Evolutionary conservation across 2,113 vertebrate species (phyloP).

Genomic region (Maccullochella peelii): DNA sequence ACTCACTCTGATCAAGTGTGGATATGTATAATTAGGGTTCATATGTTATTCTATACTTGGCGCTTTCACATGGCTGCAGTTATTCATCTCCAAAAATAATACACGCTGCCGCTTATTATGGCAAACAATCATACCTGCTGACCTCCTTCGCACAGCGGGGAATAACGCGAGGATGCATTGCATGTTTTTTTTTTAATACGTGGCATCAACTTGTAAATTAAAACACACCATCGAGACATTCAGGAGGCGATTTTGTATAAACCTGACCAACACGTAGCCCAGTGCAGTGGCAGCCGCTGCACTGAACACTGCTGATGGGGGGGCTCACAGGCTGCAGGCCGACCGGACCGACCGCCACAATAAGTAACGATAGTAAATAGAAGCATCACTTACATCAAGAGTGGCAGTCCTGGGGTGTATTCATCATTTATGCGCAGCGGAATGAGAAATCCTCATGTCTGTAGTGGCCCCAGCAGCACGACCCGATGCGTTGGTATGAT

Average conservation of each 20-base stretch:
- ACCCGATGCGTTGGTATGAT: constrained; percentile 65
- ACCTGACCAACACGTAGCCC: constrained; percentile 4
- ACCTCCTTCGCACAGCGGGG: constrained; percentile 6
- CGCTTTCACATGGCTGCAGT: constrained; percentile 41
- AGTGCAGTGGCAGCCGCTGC: constrained; percentile 34
- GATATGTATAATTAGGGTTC: neutral
- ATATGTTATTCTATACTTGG: neutral
- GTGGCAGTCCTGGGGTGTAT: constrained; percentile 65
- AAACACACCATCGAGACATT: neutral
- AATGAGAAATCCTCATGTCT: constrained; percentile 60
- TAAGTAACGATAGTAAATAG: constrained; percentile 14
- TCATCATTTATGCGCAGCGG: constrained; percentile 71
- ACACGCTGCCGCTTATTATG: neutral
- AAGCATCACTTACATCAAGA: constrained; percentile 82
- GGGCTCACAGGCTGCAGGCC: constrained; percentile 52
- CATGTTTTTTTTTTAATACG: neutral
- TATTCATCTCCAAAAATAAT: constrained; percentile 28
- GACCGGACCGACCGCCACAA: constrained; percentile 14
- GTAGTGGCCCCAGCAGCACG: constrained; percentile 52
- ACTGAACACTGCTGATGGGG: constrained; percentile 34
- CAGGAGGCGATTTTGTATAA: neutral
- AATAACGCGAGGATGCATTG: constrained; percentile 7
- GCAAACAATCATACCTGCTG: constrained; percentile 17
- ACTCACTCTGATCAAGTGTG: neutral
- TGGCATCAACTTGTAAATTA: neutral